phyloP scores from a whole-genome alignment of 2,888 invertebrate species.

The Schrankia costaestrigalis region DNA sequence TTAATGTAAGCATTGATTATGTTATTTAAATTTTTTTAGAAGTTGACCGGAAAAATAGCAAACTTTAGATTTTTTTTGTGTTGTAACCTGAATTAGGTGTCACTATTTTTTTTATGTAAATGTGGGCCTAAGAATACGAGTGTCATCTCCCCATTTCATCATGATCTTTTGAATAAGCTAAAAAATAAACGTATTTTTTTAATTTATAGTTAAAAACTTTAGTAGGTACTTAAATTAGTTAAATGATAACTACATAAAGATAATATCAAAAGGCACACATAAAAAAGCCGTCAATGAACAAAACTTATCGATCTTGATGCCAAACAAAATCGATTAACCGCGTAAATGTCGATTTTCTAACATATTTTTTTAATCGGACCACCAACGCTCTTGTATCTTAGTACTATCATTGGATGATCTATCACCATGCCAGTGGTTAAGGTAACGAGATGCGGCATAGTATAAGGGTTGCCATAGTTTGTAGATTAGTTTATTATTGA shows the following conservation, averaged over 20 bases:
- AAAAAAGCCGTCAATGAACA: conserved; percentile 8
- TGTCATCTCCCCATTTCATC: too few relatives aligned
- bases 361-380: conserved; percentile 52
- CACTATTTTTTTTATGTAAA: too few relatives aligned
- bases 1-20: too few relatives aligned
- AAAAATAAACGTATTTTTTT: too few relatives aligned
- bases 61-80: too few relatives aligned
- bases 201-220: too few relatives aligned
- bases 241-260: conserved; percentile 6
- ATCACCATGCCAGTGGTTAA: conserved; percentile 50
- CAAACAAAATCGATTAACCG: conserved; percentile 51
- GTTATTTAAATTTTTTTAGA: too few relatives aligned
- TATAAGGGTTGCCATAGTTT: conserved; percentile 33
- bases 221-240: too few relatives aligned
- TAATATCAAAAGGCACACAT: conserved; percentile 10
- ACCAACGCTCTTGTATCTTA: conserved; percentile 64
- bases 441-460: conserved; percentile 57
- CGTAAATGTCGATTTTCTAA: conserved; percentile 58
- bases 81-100: too few relatives aligned
- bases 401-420: conserved; percentile 74
- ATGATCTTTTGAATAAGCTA: too few relatives aligned
- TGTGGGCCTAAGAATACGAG: too few relatives aligned
- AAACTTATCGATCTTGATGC: conserved; percentile 27
- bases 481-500: conserved; percentile 2
- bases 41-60: too few relatives aligned